Evolutionary conservation across 2,888 invertebrate species (phyloP).

Genomic region (Epirrhoe alternata): DNA sequence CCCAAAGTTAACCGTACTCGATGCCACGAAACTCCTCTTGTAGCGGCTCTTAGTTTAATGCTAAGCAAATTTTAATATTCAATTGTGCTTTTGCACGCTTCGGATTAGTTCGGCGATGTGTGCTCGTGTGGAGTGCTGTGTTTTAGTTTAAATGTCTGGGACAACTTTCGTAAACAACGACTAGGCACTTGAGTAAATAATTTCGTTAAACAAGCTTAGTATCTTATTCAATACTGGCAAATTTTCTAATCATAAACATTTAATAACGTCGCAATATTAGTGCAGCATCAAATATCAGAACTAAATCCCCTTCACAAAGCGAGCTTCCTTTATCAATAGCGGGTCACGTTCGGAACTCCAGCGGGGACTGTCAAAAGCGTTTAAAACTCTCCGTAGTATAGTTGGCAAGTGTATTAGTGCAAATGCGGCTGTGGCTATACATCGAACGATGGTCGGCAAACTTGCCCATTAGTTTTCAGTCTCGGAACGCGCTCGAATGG

Average conservation of each 20-base stretch:
- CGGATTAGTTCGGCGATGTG: constrained; percentile 35
- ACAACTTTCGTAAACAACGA: constrained; percentile 29
- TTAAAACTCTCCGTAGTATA: constrained; percentile 65
- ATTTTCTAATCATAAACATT: neutral
- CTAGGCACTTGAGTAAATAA: constrained; percentile 15
- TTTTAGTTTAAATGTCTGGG: constrained; percentile 32
- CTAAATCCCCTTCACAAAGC: constrained; percentile 39
- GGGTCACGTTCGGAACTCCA: constrained; percentile 62
- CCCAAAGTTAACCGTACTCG: constrained; percentile 74
- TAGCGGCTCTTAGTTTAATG: constrained; percentile 69
- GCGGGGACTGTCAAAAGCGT: constrained; percentile 67
- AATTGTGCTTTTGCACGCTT: constrained; percentile 73
- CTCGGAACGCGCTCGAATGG: constrained; percentile 31
- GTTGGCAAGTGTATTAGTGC: constrained; percentile 69
- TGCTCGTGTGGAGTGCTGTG: constrained; percentile 28
- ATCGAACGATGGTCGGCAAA: constrained; percentile 54
- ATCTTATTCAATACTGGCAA: neutral
- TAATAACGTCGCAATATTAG: neutral
- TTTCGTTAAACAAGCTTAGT: constrained; percentile 1
- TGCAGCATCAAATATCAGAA: constrained; percentile 33
- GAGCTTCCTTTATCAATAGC: constrained; percentile 57
- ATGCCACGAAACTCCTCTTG: constrained; percentile 71
- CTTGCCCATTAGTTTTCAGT: constrained; percentile 37
- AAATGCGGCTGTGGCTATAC: constrained; percentile 48
- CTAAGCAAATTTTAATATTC: constrained; percentile 84